phyloP scores from a whole-genome alignment of 1,140 invertebrate species.

The Musca vetustissima region DNA sequence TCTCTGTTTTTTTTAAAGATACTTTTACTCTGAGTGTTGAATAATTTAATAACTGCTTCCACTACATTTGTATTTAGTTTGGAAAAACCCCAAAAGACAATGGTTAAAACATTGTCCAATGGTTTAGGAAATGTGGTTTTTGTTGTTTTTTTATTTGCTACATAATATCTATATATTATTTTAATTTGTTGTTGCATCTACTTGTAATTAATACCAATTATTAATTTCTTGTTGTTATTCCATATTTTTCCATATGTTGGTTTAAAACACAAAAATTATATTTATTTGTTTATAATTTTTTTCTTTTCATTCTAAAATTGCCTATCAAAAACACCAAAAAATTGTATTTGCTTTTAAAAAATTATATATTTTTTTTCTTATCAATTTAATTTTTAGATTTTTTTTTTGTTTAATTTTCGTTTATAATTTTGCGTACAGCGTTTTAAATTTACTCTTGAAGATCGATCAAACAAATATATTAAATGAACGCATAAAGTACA shows the following conservation, averaged over 20 bases:
- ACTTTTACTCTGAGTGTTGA: too few relatives aligned
- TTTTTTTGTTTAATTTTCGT: not conserved
- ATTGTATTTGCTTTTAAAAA: not conserved
- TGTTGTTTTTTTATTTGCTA: not conserved
- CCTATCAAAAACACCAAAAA: not conserved
- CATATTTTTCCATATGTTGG: too few relatives aligned
- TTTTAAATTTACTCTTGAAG: not conserved
- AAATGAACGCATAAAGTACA: conserved; percentile 1
- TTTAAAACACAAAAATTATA: conserved; percentile 2
- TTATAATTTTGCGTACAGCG: conserved; percentile 16
- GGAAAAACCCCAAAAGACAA: too few relatives aligned
- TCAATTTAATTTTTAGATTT: not conserved
- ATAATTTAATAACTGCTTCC: too few relatives aligned
- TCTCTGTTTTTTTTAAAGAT: too few relatives aligned
- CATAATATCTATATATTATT: too few relatives aligned
- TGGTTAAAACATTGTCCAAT: too few relatives aligned
- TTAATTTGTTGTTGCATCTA: not conserved
- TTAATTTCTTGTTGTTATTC: not conserved
- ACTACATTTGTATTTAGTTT: too few relatives aligned
- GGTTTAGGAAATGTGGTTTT: not conserved
- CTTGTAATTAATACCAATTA: conserved; percentile 5
- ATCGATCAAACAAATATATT: not conserved
- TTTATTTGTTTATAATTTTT: not conserved
- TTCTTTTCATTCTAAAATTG: not conserved
- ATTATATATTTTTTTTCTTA: not conserved